phyloP scores from a whole-genome alignment of 2,797 vertebrate genomes.

The Crax fasciolata region DNA sequence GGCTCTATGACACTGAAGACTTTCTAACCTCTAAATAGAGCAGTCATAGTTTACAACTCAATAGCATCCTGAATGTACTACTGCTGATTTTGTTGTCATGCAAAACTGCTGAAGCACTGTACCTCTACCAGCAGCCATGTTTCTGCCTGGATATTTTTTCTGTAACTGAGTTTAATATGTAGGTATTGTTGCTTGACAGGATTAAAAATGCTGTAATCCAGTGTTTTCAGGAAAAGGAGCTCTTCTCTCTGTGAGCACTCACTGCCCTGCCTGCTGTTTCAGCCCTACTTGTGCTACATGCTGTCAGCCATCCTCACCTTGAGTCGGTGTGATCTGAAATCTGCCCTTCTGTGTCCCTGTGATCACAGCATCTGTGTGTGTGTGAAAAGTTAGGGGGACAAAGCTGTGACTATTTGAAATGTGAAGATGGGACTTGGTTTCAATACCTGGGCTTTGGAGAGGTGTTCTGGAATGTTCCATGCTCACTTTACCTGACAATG shows the following conservation, averaged over 20 bases:
- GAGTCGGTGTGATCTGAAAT: background rate
- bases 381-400: background rate
- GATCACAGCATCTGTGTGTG: background rate
- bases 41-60: conserved; percentile 1
- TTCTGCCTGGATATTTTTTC: background rate
- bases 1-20: background rate
- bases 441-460: background rate
- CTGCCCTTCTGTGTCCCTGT: background rate
- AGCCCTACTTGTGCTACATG: background rate
- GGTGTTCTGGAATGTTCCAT: background rate
- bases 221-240: background rate
- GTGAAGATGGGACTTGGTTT: background rate
- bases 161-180: background rate
- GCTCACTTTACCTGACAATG: background rate
- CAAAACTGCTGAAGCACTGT: background rate
- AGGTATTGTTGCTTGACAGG: background rate
- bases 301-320: background rate
- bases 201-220: background rate
- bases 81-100: conserved; percentile 11
- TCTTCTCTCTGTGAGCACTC: background rate
- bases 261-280: background rate
- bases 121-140: background rate
- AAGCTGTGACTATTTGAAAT: background rate
- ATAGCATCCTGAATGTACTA: background rate
- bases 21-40: background rate